These are phyloP conservation scores for Pangasius djambal DNA, from an alignment of 2,797 vertebrate genomes.

Conservation along the genomic window DNA sequence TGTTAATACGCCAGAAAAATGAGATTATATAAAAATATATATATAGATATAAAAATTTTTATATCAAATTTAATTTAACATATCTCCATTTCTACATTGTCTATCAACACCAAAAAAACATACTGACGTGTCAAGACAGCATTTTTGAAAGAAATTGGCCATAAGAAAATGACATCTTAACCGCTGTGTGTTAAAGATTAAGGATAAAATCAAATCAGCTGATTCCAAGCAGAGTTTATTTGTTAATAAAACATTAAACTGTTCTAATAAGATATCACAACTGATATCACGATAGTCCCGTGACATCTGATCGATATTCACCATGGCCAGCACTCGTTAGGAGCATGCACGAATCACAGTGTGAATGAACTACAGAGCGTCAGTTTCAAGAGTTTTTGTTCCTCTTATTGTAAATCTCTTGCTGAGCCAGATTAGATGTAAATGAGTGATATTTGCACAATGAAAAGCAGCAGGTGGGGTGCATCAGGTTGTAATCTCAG, in stretches of 20 bases:
- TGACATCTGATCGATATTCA: neutral
- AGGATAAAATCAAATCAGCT: neutral
- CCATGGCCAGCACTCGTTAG: neutral
- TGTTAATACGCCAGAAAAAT: no score
- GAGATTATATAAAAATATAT: no score
- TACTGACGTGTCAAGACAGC: neutral
- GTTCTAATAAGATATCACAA: neutral
- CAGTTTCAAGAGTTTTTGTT: neutral
- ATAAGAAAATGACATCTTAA: neutral
- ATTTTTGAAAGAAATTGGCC: neutral
- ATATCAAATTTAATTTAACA: neutral
- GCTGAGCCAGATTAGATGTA: neutral
- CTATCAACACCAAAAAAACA: neutral
- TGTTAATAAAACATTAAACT: neutral
- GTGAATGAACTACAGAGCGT: neutral
- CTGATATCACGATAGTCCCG: neutral
- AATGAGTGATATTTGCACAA: conserved; percentile 6
- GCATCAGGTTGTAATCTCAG: conserved; percentile 3
- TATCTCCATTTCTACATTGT: neutral
- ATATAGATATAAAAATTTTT: neutral
- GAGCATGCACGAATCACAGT: no score
- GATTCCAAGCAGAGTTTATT: neutral
- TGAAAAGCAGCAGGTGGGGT: conserved; percentile 8
- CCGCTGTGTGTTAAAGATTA: neutral
- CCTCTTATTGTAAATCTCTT: neutral